phyloP scores from a whole-genome alignment of 2,888 invertebrate species.

The Drosophila paucipuncta region DNA sequence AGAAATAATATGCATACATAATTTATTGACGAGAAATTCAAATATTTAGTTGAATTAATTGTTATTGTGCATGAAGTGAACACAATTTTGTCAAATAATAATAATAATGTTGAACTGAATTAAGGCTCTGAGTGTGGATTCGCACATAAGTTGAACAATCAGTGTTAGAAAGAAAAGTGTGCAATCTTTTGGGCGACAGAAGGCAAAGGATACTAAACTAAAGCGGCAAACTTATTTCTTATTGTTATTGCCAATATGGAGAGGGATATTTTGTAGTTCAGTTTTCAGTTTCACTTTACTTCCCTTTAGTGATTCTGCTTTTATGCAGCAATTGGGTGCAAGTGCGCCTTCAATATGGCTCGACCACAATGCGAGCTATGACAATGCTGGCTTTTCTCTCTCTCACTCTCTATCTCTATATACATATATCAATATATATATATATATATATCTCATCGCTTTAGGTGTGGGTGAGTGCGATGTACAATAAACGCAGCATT shows the following conservation, averaged over 20 bases:
- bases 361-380: conserved; percentile 12
- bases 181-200: neutral
- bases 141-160: neutral
- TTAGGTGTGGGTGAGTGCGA: conserved; percentile 1
- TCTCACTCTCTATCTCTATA: neutral
- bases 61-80: neutral
- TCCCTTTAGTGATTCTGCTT: conserved; percentile 47
- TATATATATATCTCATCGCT: neutral
- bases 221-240: neutral
- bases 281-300: conserved; percentile 23
- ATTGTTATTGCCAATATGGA: neutral
- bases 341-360: conserved; percentile 47
- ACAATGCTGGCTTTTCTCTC: neutral
- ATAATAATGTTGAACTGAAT: neutral
- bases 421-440: neutral
- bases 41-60: neutral
- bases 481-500: conserved; percentile 33
- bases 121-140: neutral
- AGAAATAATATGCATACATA: neutral
- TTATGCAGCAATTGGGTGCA: conserved; percentile 53
- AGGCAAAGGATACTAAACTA: neutral
- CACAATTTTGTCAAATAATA: neutral
- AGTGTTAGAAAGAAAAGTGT: neutral
- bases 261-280: conserved; percentile 2
- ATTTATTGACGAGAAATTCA: neutral